Evolutionary conservation across 2,113 vertebrate genomes (phyloP).

Genomic region (Chaetura pelagica): DNA sequence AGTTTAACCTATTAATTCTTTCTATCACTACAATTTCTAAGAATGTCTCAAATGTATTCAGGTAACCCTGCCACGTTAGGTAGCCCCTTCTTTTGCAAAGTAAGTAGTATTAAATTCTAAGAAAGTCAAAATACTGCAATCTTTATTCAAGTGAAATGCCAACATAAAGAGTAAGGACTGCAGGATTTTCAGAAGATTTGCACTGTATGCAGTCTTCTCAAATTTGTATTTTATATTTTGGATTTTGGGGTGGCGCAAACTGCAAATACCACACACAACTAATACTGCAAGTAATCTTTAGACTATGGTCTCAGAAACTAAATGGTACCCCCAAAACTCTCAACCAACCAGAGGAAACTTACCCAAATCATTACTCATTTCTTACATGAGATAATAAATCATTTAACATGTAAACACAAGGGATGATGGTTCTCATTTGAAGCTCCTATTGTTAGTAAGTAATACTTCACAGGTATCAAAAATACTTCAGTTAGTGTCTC

Average conservation of each 20-base stretch:
- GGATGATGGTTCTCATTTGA: not conserved
- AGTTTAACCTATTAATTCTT: not conserved
- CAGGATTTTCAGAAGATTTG: not conserved
- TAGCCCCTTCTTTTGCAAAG: not conserved
- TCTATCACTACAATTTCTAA: not conserved
- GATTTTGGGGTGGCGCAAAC: constrained; percentile 9
- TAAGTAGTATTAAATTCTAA: not conserved
- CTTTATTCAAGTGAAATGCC: constrained; percentile 5
- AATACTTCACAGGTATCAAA: constrained; percentile 52
- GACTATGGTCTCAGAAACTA: not conserved
- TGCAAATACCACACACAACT: not conserved
- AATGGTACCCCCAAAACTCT: not conserved
- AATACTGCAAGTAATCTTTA: constrained; percentile 41
- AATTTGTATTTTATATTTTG: not conserved
- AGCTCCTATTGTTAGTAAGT: not conserved
- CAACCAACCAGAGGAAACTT: not conserved
- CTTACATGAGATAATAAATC: not conserved
- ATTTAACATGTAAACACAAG: constrained; percentile 66
- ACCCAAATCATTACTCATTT: not conserved
- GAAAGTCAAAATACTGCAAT: not conserved
- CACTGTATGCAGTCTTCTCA: not conserved
- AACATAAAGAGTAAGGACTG: not conserved
- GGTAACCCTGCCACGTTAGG: not conserved
- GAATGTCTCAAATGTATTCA: not conserved
- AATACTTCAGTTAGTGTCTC: constrained; percentile 11